Conservation (phyloP, 2,113 vertebrate species). For the Chloropsis hardwickii region DNA sequence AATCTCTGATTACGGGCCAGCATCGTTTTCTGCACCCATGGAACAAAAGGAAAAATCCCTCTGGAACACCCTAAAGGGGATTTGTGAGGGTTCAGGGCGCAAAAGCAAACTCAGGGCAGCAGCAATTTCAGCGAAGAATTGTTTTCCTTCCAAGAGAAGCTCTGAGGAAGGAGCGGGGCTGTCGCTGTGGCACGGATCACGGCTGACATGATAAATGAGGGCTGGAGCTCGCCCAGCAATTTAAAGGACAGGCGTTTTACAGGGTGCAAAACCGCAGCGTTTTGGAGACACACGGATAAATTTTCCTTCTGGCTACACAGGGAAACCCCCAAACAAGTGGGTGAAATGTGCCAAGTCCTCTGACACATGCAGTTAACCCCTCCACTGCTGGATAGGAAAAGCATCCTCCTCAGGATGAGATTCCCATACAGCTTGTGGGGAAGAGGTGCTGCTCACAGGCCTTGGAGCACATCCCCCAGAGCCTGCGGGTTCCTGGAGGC, state of each 20-base stretch:
- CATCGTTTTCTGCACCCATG: background rate
- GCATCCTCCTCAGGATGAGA: background rate
- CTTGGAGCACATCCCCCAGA: background rate
- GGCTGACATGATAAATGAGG: background rate
- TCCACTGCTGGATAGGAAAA: accelerated
- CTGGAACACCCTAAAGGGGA: background rate
- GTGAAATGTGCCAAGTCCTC: background rate
- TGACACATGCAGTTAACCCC: background rate
- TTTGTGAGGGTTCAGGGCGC: background rate
- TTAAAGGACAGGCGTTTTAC: background rate
- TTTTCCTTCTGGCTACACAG: background rate
- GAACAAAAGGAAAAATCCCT: background rate
- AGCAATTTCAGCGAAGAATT: accelerated
- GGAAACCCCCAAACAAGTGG: background rate
- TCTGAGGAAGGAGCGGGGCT: background rate
- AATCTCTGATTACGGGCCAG: background rate
- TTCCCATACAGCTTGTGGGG: background rate
- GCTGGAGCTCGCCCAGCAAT: background rate
- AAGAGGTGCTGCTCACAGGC: background rate
- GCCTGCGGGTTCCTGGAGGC: background rate
- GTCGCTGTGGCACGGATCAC: background rate
- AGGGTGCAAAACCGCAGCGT: background rate
- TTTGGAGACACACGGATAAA: background rate
- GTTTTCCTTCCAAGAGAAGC: background rate
- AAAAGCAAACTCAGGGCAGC: background rate